Conservation (phyloP, 2,888 invertebrate species). For the Philopedon plagiatum region DNA sequence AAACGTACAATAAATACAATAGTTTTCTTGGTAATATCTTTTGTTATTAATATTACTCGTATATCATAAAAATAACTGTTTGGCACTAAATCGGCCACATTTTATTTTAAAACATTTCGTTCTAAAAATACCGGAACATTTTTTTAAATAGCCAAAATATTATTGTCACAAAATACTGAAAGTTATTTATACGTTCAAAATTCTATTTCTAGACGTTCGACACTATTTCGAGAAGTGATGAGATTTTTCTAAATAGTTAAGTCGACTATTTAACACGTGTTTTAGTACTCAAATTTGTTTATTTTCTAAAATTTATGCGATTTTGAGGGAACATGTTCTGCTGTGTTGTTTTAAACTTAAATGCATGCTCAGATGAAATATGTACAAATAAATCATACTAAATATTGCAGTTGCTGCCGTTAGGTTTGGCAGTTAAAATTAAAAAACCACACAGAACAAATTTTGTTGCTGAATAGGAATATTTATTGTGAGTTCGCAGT, state of each 20-base stretch:
- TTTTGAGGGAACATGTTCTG: not conserved
- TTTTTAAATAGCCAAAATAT: constrained; percentile 14
- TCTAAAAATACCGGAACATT: constrained; percentile 16
- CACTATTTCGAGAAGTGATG: constrained; percentile 6
- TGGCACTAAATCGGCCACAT: constrained; percentile 4
- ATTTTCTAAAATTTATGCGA: not conserved
- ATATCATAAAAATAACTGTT: constrained; percentile 20
- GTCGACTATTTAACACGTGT: not conserved
- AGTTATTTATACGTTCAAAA: constrained; percentile 2
- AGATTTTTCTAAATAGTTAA: not conserved
- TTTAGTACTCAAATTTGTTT: not conserved
- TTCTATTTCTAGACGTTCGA: not conserved
- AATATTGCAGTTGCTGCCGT: no score
- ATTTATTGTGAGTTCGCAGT: no score
- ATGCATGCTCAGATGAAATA: not conserved
- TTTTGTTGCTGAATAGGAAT: no score
- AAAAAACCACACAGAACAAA: no score
- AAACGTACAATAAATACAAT: not conserved
- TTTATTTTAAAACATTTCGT: constrained; percentile 6
- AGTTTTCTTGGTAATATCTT: not conserved
- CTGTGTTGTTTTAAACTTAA: not conserved
- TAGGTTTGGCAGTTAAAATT: no score
- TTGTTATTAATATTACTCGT: no score
- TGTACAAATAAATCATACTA: not conserved
- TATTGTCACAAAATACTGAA: not conserved